phyloP scores from a whole-genome alignment of 2,888 invertebrate genomes.

The Macroteleia sp. region DNA sequence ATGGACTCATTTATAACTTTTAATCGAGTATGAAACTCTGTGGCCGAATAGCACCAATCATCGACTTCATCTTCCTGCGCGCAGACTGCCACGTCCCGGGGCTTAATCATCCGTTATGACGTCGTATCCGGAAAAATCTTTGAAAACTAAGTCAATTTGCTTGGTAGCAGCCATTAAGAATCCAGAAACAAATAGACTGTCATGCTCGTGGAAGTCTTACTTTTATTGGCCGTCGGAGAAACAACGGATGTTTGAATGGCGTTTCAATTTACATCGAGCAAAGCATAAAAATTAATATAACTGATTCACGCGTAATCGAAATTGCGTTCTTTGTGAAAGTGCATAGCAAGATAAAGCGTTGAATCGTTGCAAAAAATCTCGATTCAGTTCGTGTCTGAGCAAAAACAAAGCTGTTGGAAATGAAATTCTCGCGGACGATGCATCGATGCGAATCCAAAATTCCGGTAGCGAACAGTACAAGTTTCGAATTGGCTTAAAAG shows the following conservation, averaged over 20 bases:
- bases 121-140: constrained; percentile 65
- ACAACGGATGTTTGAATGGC: constrained; percentile 9
- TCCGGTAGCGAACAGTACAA: constrained; percentile 1
- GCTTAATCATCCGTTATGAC: constrained; percentile 67
- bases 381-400: background rate
- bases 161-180: constrained; percentile 34
- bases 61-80: constrained; percentile 57
- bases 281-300: background rate
- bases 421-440: constrained; percentile 4
- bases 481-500: constrained; percentile 20
- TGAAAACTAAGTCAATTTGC: constrained; percentile 58
- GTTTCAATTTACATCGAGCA: constrained; percentile 27
- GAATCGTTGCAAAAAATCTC: background rate
- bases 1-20: constrained; percentile 79
- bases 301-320: background rate
- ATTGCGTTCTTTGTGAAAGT: background rate
- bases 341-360: background rate
- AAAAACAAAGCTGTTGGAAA: background rate
- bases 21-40: constrained; percentile 79
- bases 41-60: constrained; percentile 71
- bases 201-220: constrained; percentile 21
- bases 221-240: constrained; percentile 5
- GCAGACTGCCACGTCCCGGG: constrained; percentile 47
- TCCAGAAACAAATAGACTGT: constrained; percentile 34
- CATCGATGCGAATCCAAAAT: constrained; percentile 11